phyloP scores from a whole-genome alignment of 2,113 vertebrate species.

The Phasianus colchicus region DNA sequence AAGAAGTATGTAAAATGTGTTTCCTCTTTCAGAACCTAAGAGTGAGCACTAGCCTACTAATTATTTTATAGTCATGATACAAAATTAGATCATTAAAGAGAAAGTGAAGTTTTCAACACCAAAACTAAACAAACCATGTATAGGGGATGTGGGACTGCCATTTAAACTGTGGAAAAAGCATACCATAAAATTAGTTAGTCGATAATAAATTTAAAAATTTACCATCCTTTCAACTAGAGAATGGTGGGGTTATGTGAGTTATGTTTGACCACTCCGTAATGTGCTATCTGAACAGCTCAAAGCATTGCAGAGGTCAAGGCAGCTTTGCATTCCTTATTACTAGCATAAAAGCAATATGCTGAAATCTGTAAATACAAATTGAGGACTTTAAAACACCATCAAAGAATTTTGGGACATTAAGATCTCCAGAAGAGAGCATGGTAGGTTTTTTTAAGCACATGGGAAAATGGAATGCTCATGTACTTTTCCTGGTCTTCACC shows the following conservation, averaged over 20 bases:
- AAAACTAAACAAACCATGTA: not conserved
- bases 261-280: not conserved
- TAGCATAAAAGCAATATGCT: constrained; percentile 21
- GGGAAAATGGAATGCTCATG: not conserved
- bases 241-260: constrained; percentile 26
- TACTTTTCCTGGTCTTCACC: not conserved
- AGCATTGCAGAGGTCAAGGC: constrained; percentile 26
- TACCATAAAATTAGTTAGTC: constrained; percentile 30
- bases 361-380: not conserved
- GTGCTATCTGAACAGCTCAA: constrained; percentile 44
- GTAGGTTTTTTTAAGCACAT: not conserved
- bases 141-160: not conserved
- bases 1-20: constrained; percentile 11
- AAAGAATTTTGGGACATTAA: not conserved
- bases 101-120: not conserved
- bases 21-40: constrained; percentile 41
- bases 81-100: constrained; percentile 17
- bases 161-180: constrained; percentile 22
- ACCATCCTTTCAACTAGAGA: constrained; percentile 20
- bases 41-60: constrained; percentile 27
- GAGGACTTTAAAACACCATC: not conserved
- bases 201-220: constrained; percentile 42
- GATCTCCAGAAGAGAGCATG: not conserved
- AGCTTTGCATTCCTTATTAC: constrained; percentile 48
- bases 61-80: not conserved